Conservation (phyloP, 1,140 invertebrate species). For the Hyles euphorbiae region DNA sequence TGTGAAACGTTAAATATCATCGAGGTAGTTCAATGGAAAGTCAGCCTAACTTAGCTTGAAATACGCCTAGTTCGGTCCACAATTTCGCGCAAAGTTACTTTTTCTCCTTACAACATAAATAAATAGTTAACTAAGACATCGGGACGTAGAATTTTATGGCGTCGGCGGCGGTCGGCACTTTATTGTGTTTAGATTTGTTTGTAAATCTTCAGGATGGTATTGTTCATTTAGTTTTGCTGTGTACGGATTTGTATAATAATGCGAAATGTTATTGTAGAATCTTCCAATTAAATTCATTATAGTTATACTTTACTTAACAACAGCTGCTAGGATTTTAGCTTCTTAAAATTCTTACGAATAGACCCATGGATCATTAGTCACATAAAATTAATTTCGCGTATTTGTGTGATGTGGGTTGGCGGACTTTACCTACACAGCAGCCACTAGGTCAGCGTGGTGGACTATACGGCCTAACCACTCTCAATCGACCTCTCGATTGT, state of each 20-base stretch:
- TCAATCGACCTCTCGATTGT: too few relatives aligned
- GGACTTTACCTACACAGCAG: too few relatives aligned
- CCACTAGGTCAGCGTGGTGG: too few relatives aligned
- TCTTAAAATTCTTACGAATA: too few relatives aligned
- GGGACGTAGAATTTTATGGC: constrained; percentile 34
- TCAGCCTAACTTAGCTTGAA: constrained; percentile 17
- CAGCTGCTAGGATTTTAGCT: too few relatives aligned
- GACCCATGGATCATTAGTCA: too few relatives aligned
- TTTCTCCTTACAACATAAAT: constrained; percentile 27
- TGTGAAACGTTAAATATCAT: constrained; percentile 5
- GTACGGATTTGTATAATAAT: constrained; percentile 6
- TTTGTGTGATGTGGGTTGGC: too few relatives aligned
- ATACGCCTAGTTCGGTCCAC: constrained; percentile 13
- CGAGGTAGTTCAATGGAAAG: constrained; percentile 15
- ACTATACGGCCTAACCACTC: too few relatives aligned
- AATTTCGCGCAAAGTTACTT: constrained; percentile 16
- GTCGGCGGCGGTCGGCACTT: constrained; percentile 15
- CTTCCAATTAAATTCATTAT: too few relatives aligned
- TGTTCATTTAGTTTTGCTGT: constrained; percentile 4
- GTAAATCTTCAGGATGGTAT: constrained; percentile 18
- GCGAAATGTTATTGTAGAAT: too few relatives aligned
- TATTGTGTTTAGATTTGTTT: constrained; percentile 26
- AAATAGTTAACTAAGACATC: constrained; percentile 38
- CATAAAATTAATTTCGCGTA: too few relatives aligned
- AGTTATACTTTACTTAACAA: too few relatives aligned